Evolutionary conservation across 2,888 invertebrate species (phyloP).

Genomic region (Trichogramma evanescens): DNA sequence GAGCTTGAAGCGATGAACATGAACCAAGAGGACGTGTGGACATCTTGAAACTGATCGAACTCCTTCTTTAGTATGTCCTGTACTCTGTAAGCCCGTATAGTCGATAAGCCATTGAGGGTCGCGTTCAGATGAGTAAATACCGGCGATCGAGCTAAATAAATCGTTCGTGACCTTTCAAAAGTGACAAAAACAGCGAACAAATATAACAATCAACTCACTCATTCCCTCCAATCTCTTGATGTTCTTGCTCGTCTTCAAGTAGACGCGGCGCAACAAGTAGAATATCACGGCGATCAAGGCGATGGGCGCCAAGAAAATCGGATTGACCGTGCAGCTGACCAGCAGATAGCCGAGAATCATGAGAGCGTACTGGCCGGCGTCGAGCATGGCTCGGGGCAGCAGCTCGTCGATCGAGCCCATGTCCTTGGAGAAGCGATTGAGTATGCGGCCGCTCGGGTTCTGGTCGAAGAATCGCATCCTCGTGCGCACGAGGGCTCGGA

Average conservation of each 20-base stretch:
- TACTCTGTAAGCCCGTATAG: slow-evolving; percentile 65
- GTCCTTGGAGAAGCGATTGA: slow-evolving; percentile 80
- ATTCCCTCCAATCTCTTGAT: slow-evolving; percentile 61
- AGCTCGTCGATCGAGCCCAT: slow-evolving; percentile 72
- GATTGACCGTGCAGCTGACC: slow-evolving; percentile 58
- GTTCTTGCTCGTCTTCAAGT: slow-evolving; percentile 66
- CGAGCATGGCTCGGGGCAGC: slow-evolving; percentile 60
- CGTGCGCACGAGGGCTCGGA: slow-evolving; percentile 51
- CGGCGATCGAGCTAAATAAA: slow-evolving; percentile 64
- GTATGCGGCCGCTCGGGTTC: slow-evolving; percentile 73
- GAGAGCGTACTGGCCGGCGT: slow-evolving; percentile 51
- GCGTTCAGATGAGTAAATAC: slow-evolving; percentile 73
- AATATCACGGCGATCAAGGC: slow-evolving; percentile 55
- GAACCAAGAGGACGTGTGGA: slow-evolving; percentile 48
- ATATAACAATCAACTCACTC: slow-evolving; percentile 45
- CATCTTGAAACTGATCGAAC: slow-evolving; percentile 56
- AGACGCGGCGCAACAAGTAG: slow-evolving; percentile 55
- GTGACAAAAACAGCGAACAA: not conserved
- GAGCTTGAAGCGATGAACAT: slow-evolving; percentile 48
- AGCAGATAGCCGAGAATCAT: slow-evolving; percentile 54
- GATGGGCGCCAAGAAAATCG: slow-evolving; percentile 57
- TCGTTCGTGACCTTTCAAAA: not conserved
- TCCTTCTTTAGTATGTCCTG: slow-evolving; percentile 58
- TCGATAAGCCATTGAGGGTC: slow-evolving; percentile 66
- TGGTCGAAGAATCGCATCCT: slow-evolving; percentile 73